A percentile compares a stretch with the other conserved stretches of the same genome.
These are phyloP conservation scores for Neoaliturus tenellus DNA, from an alignment of 2,888 invertebrate species.

Conservation along the genomic window DNA sequence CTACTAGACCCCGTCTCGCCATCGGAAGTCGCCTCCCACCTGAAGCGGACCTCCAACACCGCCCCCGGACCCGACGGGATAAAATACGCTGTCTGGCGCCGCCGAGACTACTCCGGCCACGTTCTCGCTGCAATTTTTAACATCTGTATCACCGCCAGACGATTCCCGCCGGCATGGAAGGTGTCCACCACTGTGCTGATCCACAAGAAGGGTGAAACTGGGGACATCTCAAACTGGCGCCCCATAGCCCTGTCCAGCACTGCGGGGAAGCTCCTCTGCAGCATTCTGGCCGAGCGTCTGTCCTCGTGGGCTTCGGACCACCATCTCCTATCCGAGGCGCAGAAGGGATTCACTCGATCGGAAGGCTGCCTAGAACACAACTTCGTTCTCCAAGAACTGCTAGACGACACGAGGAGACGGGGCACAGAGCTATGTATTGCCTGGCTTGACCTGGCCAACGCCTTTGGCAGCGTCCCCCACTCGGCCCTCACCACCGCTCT, in stretches of 20 bases:
- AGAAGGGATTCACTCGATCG: too few relatives aligned
- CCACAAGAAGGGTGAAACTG: slow-evolving; percentile 58
- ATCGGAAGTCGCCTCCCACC: not conserved
- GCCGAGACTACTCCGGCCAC: not conserved
- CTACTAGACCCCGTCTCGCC: not conserved
- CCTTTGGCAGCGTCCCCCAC: too few relatives aligned
- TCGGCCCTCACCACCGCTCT: not conserved
- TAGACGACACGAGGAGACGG: too few relatives aligned
- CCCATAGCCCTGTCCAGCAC: too few relatives aligned
- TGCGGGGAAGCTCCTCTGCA: slow-evolving; percentile 58
- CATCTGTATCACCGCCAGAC: not conserved
- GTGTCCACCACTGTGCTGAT: slow-evolving; percentile 58
- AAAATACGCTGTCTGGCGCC: not conserved
- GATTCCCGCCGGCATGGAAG: slow-evolving; percentile 56
- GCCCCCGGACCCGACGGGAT: slow-evolving; percentile 9
- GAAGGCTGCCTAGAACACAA: too few relatives aligned
- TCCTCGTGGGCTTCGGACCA: slow-evolving; percentile 31
- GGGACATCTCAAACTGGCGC: slow-evolving; percentile 27
- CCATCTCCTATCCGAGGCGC: too few relatives aligned
- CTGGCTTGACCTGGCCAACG: slow-evolving; percentile 22
- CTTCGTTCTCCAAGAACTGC: too few relatives aligned
- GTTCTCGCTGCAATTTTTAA: not conserved
- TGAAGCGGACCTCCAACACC: slow-evolving; percentile 8
- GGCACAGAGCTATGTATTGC: not conserved
- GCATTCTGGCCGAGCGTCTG: slow-evolving; percentile 26